Evolutionary conservation across 2,113 vertebrate genomes (phyloP).

Genomic region (Gallinago paraguaiae): DNA sequence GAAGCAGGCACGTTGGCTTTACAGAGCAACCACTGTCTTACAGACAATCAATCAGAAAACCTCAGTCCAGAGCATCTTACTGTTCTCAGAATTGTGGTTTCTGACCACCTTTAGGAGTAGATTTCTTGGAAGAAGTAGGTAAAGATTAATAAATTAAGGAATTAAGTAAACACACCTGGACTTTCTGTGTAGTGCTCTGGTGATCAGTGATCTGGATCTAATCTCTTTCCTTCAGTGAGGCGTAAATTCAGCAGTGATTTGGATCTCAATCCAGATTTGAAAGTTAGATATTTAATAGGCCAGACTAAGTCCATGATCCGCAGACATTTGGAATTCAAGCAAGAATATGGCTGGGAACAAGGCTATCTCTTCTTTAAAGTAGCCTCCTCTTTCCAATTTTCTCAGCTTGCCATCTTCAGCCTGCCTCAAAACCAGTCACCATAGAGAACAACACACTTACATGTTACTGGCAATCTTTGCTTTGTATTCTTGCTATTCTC

Average conservation of each 20-base stretch:
- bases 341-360: not conserved
- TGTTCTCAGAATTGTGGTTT: not conserved
- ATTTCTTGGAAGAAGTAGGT: conserved; percentile 8
- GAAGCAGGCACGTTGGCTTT: not conserved
- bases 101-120: not conserved
- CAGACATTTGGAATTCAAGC: not conserved
- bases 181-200: not conserved
- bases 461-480: not conserved
- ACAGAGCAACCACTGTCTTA: not conserved
- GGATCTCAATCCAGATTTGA: not conserved
- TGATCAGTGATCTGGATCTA: conserved; percentile 15
- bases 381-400: not conserved
- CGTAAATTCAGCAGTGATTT: conserved; percentile 17
- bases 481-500: not conserved
- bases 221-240: not conserved
- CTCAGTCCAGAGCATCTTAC: not conserved
- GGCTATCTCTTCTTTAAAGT: not conserved
- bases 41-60: not conserved
- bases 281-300: not conserved
- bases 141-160: conserved; percentile 37
- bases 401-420: not conserved
- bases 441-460: not conserved
- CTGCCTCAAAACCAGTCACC: not conserved
- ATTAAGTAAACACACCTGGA: conserved; percentile 33
- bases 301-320: not conserved